Percentiles rank a stretch among this genome's conserved stretches.
Evolutionary conservation across 2,113 vertebrate species (phyloP).

Genomic region (Calypte anna): DNA sequence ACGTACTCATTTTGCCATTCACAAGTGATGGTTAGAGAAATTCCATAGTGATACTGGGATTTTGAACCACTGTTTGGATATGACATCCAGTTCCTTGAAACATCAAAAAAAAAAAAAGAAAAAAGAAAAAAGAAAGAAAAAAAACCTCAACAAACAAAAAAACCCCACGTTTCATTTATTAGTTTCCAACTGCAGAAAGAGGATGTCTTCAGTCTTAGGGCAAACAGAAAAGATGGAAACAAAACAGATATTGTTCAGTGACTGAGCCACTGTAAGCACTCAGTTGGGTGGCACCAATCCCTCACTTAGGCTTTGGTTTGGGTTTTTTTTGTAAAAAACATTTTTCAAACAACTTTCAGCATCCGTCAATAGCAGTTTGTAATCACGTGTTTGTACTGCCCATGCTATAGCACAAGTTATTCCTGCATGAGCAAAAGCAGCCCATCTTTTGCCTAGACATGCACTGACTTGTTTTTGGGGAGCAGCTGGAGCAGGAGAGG

Average conservation of each 20-base stretch:
- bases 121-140: too few species aligned
- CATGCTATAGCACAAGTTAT: neutral
- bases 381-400: neutral
- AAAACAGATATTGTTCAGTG: neutral
- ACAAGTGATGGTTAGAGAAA: neutral
- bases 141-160: neutral
- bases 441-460: neutral
- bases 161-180: neutral
- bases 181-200: neutral
- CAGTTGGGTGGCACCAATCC: neutral
- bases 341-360: neutral
- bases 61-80: neutral
- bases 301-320: neutral
- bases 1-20: accelerated
- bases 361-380: neutral
- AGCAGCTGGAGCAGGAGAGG: neutral
- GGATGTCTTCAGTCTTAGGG: neutral
- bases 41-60: neutral
- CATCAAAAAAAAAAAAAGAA: neutral
- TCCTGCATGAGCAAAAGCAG: accelerated
- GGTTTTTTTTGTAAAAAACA: neutral
- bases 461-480: accelerated
- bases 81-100: neutral
- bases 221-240: neutral
- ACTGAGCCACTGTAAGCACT: neutral